Evolutionary conservation across 2,888 invertebrate species (phyloP).

Genomic region (Drosophila helvetica): DNA sequence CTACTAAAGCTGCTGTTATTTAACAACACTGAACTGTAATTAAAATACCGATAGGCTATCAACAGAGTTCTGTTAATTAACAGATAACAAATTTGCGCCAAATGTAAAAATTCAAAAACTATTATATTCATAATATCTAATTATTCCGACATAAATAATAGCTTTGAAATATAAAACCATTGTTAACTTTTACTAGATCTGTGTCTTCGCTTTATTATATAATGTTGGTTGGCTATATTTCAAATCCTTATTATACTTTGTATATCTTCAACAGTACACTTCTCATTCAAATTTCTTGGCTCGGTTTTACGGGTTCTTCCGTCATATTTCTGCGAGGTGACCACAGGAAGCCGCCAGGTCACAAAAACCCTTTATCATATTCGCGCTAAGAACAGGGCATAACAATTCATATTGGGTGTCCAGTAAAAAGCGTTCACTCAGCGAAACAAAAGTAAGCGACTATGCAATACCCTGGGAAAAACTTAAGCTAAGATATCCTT

Average conservation of each 20-base stretch:
- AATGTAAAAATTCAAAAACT: background rate
- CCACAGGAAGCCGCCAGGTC: conserved; percentile 6
- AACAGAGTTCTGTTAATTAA: background rate
- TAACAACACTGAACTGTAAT: conserved; percentile 3
- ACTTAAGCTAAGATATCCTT: background rate
- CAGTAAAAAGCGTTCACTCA: background rate
- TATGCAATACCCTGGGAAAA: conserved; percentile 15
- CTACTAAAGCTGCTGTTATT: conserved; percentile 5
- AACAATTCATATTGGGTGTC: conserved; percentile 25
- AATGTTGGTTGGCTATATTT: background rate
- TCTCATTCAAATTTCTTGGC: conserved; percentile 6
- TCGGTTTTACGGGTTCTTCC: conserved; percentile 21
- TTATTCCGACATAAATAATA: background rate
- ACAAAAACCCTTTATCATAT: conserved; percentile 36
- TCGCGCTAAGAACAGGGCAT: conserved; percentile 27
- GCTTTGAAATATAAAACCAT: background rate
- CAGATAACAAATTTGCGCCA: background rate
- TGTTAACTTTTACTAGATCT: background rate
- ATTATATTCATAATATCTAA: background rate
- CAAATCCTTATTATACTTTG: fast-evolving
- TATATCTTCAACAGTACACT: background rate
- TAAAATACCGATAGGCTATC: background rate
- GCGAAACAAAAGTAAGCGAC: conserved; percentile 8
- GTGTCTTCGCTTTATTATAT: background rate
- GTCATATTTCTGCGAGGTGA: conserved; percentile 11